Percentiles rank a stretch among this genome's conserved stretches.
Evolutionary conservation across 2,113 vertebrate genomes (phyloP).

Genomic region (Aspidoscelis tigris): DNA sequence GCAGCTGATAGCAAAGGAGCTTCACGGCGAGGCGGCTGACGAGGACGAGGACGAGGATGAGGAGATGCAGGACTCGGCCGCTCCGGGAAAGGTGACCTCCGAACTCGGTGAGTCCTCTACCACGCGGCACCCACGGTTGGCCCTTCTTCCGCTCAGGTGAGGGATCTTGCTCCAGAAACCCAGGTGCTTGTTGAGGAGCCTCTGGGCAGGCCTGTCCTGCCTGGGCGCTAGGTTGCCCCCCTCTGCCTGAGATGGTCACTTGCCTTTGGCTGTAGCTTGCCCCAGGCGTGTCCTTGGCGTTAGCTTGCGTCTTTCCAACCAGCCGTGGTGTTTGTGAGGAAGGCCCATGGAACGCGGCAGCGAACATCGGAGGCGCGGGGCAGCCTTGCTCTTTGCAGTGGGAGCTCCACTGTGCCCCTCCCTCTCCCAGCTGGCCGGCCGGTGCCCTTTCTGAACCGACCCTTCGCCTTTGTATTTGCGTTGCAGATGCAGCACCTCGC

Average conservation of each 20-base stretch:
- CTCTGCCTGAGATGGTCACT: too few relatives aligned
- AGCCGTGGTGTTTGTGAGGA: background rate
- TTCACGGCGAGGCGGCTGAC: slow-evolving; percentile 81
- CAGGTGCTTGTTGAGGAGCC: too few relatives aligned
- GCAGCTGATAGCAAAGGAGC: slow-evolving; percentile 93
- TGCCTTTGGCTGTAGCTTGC: background rate
- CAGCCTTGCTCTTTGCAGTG: background rate
- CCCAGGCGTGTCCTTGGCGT: background rate
- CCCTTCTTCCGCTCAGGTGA: too few relatives aligned
- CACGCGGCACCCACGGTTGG: background rate
- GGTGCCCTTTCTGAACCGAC: slow-evolving; percentile 3
- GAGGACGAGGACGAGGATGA: slow-evolving; percentile 82
- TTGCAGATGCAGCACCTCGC: background rate
- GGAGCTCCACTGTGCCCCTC: background rate
- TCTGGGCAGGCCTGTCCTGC: background rate
- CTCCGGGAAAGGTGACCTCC: slow-evolving; percentile 78
- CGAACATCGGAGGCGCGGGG: background rate
- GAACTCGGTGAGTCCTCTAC: slow-evolving; percentile 69
- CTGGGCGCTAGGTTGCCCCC: background rate
- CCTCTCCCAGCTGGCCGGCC: background rate
- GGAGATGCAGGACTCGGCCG: slow-evolving; percentile 86
- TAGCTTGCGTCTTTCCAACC: background rate
- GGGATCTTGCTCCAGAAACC: background rate
- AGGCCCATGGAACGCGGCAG: background rate
- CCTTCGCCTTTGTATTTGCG: slow-evolving; percentile 19